Evolutionary conservation across 2,888 invertebrate genomes (phyloP).

Genomic region (Mycalesis mineus): DNA sequence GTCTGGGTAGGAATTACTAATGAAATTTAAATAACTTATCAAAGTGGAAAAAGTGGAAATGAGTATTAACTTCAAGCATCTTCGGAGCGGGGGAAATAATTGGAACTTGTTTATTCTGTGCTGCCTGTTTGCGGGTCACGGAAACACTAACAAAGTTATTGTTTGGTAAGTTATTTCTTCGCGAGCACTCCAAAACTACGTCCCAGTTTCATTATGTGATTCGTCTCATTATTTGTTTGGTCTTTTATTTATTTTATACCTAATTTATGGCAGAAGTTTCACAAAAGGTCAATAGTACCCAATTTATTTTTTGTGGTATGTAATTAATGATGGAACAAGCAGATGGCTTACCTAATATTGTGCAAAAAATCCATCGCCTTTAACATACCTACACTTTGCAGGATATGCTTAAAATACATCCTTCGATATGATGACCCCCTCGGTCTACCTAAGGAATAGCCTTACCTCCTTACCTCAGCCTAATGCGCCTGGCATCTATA

Average conservation of each 20-base stretch:
- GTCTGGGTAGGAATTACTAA: neutral
- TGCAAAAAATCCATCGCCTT: too few species aligned
- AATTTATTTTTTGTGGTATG: too few species aligned
- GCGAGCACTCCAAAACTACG: conserved; percentile 8
- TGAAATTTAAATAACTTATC: neutral
- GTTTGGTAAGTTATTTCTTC: conserved; percentile 12
- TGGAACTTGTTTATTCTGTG: conserved; percentile 17
- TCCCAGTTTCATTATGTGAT: conserved; percentile 6
- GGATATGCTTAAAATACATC: too few species aligned
- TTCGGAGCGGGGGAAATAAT: conserved; percentile 7
- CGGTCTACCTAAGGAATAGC: too few species aligned
- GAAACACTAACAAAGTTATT: conserved; percentile 21
- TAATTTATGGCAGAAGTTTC: neutral
- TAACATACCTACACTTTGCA: too few species aligned
- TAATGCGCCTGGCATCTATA: too few species aligned
- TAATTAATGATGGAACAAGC: too few species aligned
- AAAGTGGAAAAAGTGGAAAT: neutral
- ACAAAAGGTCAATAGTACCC: neutral
- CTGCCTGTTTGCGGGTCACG: conserved; percentile 18
- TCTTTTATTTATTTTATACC: neutral
- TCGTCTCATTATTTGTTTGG: conserved; percentile 6
- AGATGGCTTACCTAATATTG: too few species aligned
- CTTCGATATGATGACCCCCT: too few species aligned
- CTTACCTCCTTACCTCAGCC: too few species aligned
- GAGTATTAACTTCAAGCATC: neutral